Base-by-base conservation (phyloP, 30 jellyfish, hydroid and myxozoan genomes). In the Cassiopea xamachana region DNA sequence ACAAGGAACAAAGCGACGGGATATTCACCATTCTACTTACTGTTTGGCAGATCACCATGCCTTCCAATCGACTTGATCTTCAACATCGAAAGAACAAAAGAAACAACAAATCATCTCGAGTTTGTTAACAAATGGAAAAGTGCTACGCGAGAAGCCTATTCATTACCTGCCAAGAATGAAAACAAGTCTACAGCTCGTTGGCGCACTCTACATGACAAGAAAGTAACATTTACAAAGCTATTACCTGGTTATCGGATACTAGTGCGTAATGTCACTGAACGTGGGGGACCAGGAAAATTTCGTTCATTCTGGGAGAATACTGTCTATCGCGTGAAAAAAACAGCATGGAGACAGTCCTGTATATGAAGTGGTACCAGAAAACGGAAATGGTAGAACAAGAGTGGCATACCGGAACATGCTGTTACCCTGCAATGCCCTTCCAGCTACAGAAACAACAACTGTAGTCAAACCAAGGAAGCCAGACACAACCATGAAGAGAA, bases 21-120 rank as follows among this genome's bases (percentile, higher is more conserved):
- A 60, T 88, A 48, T 69, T 78, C 86, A 12, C 96, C 87, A 17
- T 51, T 49, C 48, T 88, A 77, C 79, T 19, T 88, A 48, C 19
- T 88, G 92, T 88, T 88, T 80, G 96, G 96, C 60, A 50, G 90
- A 75, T 49, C 69, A 18, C 83, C 94, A 18, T n/a, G 78, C 78
- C 78, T 69, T 69, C 78, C 78, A 69, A 69, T 69, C 78, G 78
- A 69, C 14, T 69, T 69, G 14, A 69, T 69, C 78, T 69, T 69
- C 78, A 69, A 69, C 78, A 69, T 69, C 17, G 78, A 69, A 43
- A 6, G 17, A 69, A n/a, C 4, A 69, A 69, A 69, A 69, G 78
- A 69, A 69, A 14, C 6, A 69, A 14, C 78, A 69, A 69, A 69
- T 69, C 17, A 69, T 69, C 78, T 16, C 48, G 78, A 69, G 7